phyloP scores from a whole-genome alignment of 2,888 invertebrate species.

The Pemphredon lugubris region DNA sequence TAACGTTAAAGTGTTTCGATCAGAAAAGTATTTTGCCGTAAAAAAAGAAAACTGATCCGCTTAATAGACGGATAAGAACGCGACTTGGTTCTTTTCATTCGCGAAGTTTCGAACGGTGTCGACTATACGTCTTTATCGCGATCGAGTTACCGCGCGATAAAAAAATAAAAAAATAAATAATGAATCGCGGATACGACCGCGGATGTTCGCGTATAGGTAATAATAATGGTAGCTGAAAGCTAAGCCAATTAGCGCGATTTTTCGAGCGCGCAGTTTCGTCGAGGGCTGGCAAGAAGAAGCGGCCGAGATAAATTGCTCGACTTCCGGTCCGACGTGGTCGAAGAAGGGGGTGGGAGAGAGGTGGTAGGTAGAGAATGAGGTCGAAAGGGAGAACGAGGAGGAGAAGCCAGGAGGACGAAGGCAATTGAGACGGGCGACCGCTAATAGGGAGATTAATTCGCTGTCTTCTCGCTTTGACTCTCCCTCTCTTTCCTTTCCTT shows the following conservation, averaged over 20 bases:
- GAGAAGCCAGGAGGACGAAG: slow-evolving; percentile 39
- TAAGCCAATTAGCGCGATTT: slow-evolving; percentile 46
- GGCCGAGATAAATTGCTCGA: slow-evolving; percentile 57
- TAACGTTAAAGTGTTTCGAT: no score
- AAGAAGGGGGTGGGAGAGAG: slow-evolving; percentile 33
- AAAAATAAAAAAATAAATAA: no score
- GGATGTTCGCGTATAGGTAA: not conserved
- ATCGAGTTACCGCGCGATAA: no score
- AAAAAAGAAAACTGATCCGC: no score
- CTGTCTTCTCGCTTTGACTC: slow-evolving; percentile 56
- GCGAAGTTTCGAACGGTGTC: no score
- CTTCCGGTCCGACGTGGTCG: slow-evolving; percentile 41
- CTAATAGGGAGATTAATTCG: slow-evolving; percentile 72
- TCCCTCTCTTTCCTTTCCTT: slow-evolving; percentile 7
- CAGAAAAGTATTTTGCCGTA: no score
- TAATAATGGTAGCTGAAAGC: slow-evolving; percentile 18
- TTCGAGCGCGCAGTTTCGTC: slow-evolving; percentile 48
- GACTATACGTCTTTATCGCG: no score
- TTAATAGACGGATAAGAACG: no score
- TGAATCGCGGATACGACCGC: no score
- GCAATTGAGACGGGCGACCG: slow-evolving; percentile 69
- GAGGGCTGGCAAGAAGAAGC: slow-evolving; percentile 28
- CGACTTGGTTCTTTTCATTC: no score
- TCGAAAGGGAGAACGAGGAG: slow-evolving; percentile 37
- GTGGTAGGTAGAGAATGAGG: slow-evolving; percentile 37